These are phyloP conservation scores for Drosophila triauraria DNA, from an alignment of 1,140 invertebrate species.

Conservation along the genomic window DNA sequence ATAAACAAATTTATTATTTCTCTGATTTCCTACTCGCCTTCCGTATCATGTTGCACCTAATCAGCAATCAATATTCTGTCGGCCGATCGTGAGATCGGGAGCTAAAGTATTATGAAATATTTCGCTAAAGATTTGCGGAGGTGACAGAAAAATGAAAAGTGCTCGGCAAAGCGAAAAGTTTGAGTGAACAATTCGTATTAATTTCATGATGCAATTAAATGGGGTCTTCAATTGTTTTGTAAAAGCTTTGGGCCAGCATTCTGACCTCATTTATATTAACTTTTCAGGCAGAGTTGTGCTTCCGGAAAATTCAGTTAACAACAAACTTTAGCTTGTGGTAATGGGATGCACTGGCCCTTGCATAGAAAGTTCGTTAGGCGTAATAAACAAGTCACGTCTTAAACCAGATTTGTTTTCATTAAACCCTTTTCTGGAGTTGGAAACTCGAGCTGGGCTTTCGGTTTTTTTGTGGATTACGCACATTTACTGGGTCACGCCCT, in stretches of 20 bases:
- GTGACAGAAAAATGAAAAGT: conserved; percentile 9
- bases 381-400: conserved; percentile 73
- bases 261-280: conserved; percentile 10
- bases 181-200: background rate
- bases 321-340: background rate
- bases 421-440: conserved; percentile 7
- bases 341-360: conserved; percentile 24
- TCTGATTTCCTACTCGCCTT: background rate
- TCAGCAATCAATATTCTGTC: conserved; percentile 7
- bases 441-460: background rate
- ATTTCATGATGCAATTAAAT: background rate
- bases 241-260: background rate
- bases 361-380: conserved; percentile 75
- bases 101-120: background rate
- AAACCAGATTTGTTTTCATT: conserved; percentile 65
- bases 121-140: background rate
- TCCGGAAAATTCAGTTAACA: conserved; percentile 9
- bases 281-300: background rate
- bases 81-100: background rate
- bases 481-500: conserved; percentile 59
- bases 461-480: conserved; percentile 50
- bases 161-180: conserved; percentile 9
- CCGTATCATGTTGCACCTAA: background rate
- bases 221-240: conserved; percentile 2
- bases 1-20: background rate